Base-by-base conservation (phyloP, 2,113 vertebrate species). In the Protobothrops flavoviridis region DNA sequence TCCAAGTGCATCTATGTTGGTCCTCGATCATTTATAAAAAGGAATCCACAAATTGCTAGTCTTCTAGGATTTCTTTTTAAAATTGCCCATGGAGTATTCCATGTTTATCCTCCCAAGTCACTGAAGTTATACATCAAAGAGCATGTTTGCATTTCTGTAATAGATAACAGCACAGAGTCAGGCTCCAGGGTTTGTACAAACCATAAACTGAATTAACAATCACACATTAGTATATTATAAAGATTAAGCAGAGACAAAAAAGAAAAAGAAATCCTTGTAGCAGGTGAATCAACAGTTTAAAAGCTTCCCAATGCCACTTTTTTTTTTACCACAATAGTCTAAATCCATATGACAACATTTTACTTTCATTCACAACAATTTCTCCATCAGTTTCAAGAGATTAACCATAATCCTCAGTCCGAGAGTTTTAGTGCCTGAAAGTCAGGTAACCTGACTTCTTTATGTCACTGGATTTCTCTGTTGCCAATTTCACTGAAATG, bases 101-200 rank as follows among this genome's bases (percentile, higher is more conserved):
- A 0, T 96, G 96, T 97, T 97, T 97, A 97, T 97, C 96, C 97
- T 97, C 96, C 95, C 95, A 96, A 96, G 96, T 97, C 96, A 97
- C 97, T 94, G 93, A 97, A 98, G 97, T 96, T 97, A 97, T 97
- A 98, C 98, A 98, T 98, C 98, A 98, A 98, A 98, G 98, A 97
- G 96, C 93, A 94, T 94, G 97, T 97, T 96, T 97, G 97, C 97
- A 97, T 98, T 97, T 97, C 95, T 96, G 92, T 96, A 96, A 97
- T 96, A 98, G 98, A 98, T 98, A 98, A 97, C 97, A 96, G 97
- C 97, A 95, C 95, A 96, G 97, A 97, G 96, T 97, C 94, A 96
- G 97, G 97, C 97, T 98, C 95, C 97, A 93, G 98, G 97, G 96
- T 97, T 97, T 96, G 97, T 96, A 95, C 96, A 95, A 96, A 96